A percentile compares a stretch with the other conserved stretches of the same genome.
phyloP scores from a whole-genome alignment of 2,888 invertebrate genomes.

The Cantharis lateralis region DNA sequence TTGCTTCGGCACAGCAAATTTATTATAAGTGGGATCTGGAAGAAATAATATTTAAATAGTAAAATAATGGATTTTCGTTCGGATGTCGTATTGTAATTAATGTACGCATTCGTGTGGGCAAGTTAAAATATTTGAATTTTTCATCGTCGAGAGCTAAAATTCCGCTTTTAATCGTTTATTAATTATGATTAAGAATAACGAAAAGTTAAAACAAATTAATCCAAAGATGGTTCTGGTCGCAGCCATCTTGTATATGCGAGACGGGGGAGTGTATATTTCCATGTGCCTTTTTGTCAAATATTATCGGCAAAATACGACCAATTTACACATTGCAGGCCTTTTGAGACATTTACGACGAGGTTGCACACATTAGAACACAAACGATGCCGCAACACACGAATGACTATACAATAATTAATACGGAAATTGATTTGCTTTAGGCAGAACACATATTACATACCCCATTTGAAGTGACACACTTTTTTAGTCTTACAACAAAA shows the following conservation, averaged over 20 bases:
- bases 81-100: neutral
- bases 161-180: neutral
- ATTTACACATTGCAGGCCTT: constrained; percentile 8
- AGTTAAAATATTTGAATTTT: neutral
- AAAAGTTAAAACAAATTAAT: constrained; percentile 20
- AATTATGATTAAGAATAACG: neutral
- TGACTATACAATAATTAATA: constrained; percentile 15
- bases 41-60: constrained; percentile 4
- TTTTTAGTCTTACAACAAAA: constrained; percentile 57
- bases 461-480: constrained; percentile 77
- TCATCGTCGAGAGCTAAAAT: neutral
- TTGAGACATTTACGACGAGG: constrained; percentile 7
- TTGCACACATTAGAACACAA: neutral
- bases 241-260: constrained; percentile 56
- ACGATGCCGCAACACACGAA: neutral
- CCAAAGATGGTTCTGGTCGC: constrained; percentile 53
- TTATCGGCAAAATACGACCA: constrained; percentile 16
- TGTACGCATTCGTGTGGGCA: neutral
- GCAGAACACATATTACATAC: constrained; percentile 61
- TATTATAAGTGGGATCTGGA: constrained; percentile 14
- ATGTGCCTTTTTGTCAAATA: constrained; percentile 55
- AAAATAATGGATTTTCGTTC: neutral
- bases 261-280: constrained; percentile 57
- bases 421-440: constrained; percentile 57
- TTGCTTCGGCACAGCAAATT: constrained; percentile 8